These are phyloP conservation scores for Psophia crepitans DNA, from an alignment of 2,113 vertebrate genomes.

Conservation along the genomic window DNA sequence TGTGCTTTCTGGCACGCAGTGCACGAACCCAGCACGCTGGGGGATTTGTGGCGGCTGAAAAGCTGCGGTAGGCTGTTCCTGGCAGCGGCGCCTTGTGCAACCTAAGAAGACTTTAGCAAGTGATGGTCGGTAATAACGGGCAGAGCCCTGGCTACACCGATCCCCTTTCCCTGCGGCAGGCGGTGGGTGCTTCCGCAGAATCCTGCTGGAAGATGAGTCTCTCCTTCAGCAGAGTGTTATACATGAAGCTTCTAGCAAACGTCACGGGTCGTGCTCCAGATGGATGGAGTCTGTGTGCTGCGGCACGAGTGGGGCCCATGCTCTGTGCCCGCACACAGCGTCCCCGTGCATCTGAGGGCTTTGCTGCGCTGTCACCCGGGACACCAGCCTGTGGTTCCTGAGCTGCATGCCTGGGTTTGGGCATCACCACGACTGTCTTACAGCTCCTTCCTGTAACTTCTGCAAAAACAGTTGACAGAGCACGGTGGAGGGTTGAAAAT, in stretches of 20 bases:
- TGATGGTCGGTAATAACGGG: background rate
- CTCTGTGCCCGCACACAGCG: rapidly evolving
- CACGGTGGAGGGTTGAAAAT: background rate
- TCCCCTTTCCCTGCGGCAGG: background rate
- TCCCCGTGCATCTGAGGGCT: rapidly evolving
- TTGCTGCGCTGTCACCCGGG: background rate
- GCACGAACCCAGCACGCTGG: background rate
- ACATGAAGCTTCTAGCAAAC: background rate
- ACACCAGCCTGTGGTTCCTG: too few species aligned
- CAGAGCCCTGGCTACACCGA: background rate
- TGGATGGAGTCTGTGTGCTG: too few species aligned
- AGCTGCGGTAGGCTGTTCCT: background rate
- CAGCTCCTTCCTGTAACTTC: too few species aligned
- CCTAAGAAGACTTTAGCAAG: background rate
- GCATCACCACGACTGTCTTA: too few species aligned
- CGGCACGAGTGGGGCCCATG: background rate
- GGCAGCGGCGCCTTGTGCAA: background rate
- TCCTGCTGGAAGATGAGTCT: rapidly evolving
- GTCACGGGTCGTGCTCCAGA: background rate
- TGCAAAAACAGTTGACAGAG: background rate
- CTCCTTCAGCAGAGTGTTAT: background rate
- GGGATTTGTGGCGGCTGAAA: background rate
- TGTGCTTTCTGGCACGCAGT: background rate
- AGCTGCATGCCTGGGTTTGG: background rate
- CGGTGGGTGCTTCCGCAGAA: background rate